A percentile compares a stretch with the other conserved stretches of the same genome.
Evolutionary conservation across 1,140 invertebrate species (phyloP).

Genomic region (Brachionus plicatilis): DNA sequence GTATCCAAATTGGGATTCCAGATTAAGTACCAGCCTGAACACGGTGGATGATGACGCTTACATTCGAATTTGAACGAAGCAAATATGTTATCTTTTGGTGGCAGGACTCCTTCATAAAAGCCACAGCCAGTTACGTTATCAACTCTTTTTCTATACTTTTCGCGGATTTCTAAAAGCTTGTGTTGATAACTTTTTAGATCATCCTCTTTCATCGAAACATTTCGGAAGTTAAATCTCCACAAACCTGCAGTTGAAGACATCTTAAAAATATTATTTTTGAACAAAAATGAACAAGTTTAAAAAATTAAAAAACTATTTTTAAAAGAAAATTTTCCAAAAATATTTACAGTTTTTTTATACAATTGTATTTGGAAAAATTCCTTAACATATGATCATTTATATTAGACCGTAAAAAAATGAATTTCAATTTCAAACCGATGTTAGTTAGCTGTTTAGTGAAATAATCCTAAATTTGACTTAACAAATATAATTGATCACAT

Average conservation of each 20-base stretch:
- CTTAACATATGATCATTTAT: no score
- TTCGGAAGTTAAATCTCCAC: background rate
- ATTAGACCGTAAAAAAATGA: no score
- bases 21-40: conserved; percentile 14
- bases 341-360: no score
- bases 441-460: no score
- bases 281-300: background rate
- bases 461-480: no score
- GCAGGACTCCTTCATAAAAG: background rate
- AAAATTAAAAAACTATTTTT: background rate
- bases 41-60: conserved; percentile 16
- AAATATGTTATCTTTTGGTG: conserved; percentile 27
- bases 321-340: background rate
- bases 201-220: background rate
- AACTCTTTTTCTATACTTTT: conserved; percentile 4
- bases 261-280: background rate
- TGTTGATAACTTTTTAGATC: conserved; percentile 2
- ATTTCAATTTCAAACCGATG: no score
- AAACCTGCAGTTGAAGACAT: conserved; percentile 21
- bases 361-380: no score
- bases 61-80: conserved; percentile 3
- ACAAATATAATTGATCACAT: no score
- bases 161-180: background rate
- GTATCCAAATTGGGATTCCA: conserved; percentile 21
- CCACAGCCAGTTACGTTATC: conserved; percentile 18